phyloP scores from a whole-genome alignment of 1,140 invertebrate species.

The Zaprionus davidi region DNA sequence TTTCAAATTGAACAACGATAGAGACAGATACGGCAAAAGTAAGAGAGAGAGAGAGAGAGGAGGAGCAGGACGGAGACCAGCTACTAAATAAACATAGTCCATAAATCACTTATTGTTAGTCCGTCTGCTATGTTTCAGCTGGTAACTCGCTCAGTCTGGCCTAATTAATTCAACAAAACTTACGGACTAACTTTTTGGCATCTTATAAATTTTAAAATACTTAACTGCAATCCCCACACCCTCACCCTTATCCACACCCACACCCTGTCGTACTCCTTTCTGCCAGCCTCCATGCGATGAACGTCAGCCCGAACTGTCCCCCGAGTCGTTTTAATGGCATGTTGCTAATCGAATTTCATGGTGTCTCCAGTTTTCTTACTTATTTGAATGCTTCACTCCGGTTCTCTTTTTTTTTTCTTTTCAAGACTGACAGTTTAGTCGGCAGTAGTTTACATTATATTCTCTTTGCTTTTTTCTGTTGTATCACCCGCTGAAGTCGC shows the following conservation, averaged over 20 bases:
- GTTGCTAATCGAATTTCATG: conserved; percentile 82
- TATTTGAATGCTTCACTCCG: conserved; percentile 34
- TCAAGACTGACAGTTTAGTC: conserved; percentile 68
- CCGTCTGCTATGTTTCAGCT: conserved; percentile 32
- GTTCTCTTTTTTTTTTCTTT: conserved; percentile 18
- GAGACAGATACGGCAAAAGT: background rate
- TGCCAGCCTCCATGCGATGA: background rate
- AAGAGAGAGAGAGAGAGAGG: background rate
- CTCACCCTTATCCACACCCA: no score
- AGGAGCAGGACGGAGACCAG: background rate
- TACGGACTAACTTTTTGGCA: conserved; percentile 76
- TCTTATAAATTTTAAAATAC: conserved; percentile 82
- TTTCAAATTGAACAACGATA: background rate
- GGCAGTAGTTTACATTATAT: conserved; percentile 73
- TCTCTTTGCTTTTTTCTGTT: conserved; percentile 32
- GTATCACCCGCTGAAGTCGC: conserved; percentile 18
- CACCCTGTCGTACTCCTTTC: background rate
- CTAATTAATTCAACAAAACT: conserved; percentile 80
- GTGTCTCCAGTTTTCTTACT: conserved; percentile 60
- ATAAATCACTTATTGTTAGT: conserved; percentile 71
- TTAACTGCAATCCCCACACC: conserved; percentile 51
- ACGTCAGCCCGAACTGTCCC: conserved; percentile 12
- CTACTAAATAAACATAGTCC: conserved; percentile 19
- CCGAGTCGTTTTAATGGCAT: conserved; percentile 70
- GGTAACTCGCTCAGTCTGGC: conserved; percentile 29